These are phyloP conservation scores for Labrus mixtus DNA, from an alignment of 2,113 vertebrate species.

Conservation along the genomic window DNA sequence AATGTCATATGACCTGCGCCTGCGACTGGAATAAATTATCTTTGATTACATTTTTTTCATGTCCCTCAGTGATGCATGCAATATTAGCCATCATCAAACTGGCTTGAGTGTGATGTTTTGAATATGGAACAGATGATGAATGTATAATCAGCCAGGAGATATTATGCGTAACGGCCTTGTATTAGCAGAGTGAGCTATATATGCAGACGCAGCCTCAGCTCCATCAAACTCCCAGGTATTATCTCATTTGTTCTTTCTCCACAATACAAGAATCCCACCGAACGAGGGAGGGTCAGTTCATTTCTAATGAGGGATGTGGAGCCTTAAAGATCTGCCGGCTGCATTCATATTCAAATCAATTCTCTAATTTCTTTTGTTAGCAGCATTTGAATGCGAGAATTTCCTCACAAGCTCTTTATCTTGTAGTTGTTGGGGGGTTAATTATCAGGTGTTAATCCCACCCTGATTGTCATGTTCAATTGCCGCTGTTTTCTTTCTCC, in stretches of 20 bases:
- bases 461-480: conserved; percentile 69
- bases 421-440: conserved; percentile 67
- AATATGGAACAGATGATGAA: conserved; percentile 77
- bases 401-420: conserved; percentile 54
- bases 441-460: conserved; percentile 74
- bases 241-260: conserved; percentile 46
- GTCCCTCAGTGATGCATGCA: conserved; percentile 59
- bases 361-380: conserved; percentile 58
- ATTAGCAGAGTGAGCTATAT: conserved; percentile 49
- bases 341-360: conserved; percentile 69
- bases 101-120: conserved; percentile 65
- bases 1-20: conserved; percentile 50
- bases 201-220: conserved; percentile 12
- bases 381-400: conserved; percentile 44
- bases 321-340: conserved; percentile 27
- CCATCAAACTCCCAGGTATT: conserved; percentile 43
- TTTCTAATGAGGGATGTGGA: conserved; percentile 41
- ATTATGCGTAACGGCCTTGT: conserved; percentile 45
- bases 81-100: conserved; percentile 71
- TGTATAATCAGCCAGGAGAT: conserved; percentile 66
- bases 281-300: conserved; percentile 51
- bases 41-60: conserved; percentile 60
- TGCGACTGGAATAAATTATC: conserved; percentile 70
- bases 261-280: conserved; percentile 14
- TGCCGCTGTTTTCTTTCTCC: conserved; percentile 47